Base-by-base conservation (phyloP, 1,140 invertebrate genomes). In the Diachasma alloeum region DNA sequence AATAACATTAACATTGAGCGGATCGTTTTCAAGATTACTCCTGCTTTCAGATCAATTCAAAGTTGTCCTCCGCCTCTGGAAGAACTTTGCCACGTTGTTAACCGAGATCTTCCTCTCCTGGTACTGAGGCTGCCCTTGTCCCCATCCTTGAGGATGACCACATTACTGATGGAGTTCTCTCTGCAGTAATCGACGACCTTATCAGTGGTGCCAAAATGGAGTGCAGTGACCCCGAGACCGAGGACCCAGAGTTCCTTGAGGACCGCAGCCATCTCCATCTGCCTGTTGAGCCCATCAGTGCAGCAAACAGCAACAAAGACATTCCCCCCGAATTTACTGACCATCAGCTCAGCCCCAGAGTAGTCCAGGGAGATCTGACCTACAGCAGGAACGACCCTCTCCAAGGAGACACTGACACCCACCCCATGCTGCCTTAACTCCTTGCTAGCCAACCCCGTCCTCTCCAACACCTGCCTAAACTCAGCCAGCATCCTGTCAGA, bases 361-460 rank as follows among this genome's bases (percentile, higher is more conserved):
- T 48, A 6, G 13, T 48, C 46, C 11, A 17, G 11, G 13, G 46
- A 48, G 3, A 66, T 88, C 82, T 90, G 91, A 75, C 86, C 87
- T 31, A 92, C 84, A n/a, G 90, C 90, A 63, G 90, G 90, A 0
- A 94, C 91, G 39, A 96, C 85, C 83, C 93, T 94, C 71, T 94
- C 93, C 72, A 96, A 85, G 0, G 93, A 94, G 53, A 96, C 91
- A 44, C 95, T 95, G 13, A 96, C 91, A 15, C 95, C 96, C 4
- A 93, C 94, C 0, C 93, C 95, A 72, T 89, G 90, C 78, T 93
- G 92, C 68, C 84, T 87, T 46, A 89, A 63, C 81, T 91, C 85
- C 80, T 89, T 84, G 77, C 81, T 79, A 63, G 84, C 22, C 82
- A 87, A 79, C 83, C 81, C 80, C 44, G 87, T 80, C 59, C 86